A percentile compares a stretch with the other conserved stretches of the same genome.
Evolutionary conservation across 2,888 invertebrate genomes (phyloP).

Genomic region (Choreutis nemorana): DNA sequence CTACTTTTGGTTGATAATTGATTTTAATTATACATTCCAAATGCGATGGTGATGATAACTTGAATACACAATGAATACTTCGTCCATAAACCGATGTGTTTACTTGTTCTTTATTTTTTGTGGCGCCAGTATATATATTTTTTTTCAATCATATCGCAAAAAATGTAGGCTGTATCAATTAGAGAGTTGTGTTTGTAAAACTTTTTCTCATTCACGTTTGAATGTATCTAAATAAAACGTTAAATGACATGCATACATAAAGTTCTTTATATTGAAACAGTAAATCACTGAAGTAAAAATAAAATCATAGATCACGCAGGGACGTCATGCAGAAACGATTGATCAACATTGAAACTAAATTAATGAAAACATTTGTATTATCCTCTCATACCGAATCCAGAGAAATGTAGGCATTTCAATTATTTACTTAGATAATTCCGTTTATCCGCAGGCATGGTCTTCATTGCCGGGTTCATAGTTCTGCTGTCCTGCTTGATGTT

Average conservation of each 20-base stretch:
- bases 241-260: too few species aligned
- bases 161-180: slow-evolving; percentile 18
- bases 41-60: slow-evolving; percentile 20
- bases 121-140: slow-evolving; percentile 17
- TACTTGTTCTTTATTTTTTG: slow-evolving; percentile 25
- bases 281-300: too few species aligned
- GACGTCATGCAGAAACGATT: too few species aligned
- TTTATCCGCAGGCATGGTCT: slow-evolving; percentile 72
- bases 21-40: slow-evolving; percentile 33
- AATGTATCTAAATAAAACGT: too few species aligned
- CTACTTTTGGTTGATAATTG: slow-evolving; percentile 21
- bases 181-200: slow-evolving; percentile 5
- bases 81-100: slow-evolving; percentile 10
- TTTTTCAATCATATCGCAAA: slow-evolving; percentile 15
- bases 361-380: too few species aligned
- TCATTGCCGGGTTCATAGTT: slow-evolving; percentile 85
- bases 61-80: slow-evolving; percentile 24
- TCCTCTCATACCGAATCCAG: too few species aligned
- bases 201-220: too few species aligned
- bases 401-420: too few species aligned
- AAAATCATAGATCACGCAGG: too few species aligned
- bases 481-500: slow-evolving; percentile 88
- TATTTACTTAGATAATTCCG: too few species aligned
- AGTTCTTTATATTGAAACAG: too few species aligned
- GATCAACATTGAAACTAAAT: too few species aligned